These are phyloP conservation scores for Nycticorax nycticorax DNA, from an alignment of 2,113 vertebrate species.

Conservation along the genomic window DNA sequence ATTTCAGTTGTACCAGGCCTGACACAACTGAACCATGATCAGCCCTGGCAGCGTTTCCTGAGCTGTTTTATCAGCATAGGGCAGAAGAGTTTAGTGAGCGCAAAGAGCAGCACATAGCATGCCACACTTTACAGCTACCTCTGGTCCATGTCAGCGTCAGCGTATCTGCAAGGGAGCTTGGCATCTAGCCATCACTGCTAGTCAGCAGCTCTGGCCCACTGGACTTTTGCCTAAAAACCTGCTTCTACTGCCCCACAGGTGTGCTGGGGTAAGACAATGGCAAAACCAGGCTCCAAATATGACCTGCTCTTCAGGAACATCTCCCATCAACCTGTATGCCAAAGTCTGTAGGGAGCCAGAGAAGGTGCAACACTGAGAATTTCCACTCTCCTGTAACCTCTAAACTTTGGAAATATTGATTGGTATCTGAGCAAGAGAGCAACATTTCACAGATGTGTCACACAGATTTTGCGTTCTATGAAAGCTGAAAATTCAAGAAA, in stretches of 20 bases:
- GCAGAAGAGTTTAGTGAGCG: neutral
- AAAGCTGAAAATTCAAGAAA: neutral
- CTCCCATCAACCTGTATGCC: accelerated
- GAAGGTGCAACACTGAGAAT: neutral
- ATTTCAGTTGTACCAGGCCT: neutral
- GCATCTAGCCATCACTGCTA: neutral
- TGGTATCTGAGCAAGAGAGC: neutral
- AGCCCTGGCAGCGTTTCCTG: neutral
- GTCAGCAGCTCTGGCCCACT: neutral
- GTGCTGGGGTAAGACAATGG: neutral
- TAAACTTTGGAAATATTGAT: neutral
- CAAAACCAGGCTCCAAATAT: neutral
- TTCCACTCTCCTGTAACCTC: neutral
- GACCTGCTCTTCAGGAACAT: neutral
- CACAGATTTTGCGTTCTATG: neutral
- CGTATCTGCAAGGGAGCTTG: neutral
- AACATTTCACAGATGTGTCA: neutral
- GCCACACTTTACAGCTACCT: neutral
- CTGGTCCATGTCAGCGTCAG: neutral
- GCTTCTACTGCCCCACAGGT: neutral
- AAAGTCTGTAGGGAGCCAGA: neutral
- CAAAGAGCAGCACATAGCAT: neutral
- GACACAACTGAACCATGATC: slow-evolving; percentile 4
- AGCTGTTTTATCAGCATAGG: neutral
- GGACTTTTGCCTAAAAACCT: neutral